phyloP scores from a whole-genome alignment of 2,888 invertebrate genomes.

The Heliconius erato region DNA sequence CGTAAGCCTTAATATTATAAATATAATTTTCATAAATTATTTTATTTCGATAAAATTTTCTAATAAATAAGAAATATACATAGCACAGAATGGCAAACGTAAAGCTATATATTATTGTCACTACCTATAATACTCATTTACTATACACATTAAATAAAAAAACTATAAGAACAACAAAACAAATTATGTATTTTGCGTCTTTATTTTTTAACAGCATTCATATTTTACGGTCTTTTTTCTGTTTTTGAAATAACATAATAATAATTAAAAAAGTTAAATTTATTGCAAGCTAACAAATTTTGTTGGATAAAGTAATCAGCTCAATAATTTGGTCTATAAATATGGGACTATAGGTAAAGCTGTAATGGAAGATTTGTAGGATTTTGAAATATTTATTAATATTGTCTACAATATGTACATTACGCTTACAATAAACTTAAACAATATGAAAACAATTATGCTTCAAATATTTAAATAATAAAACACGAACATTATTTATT shows the following conservation, averaged over 20 bases:
- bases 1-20: constrained; percentile 4
- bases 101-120: constrained; percentile 44
- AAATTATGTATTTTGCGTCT: constrained; percentile 1
- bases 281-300: neutral
- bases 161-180: constrained; percentile 6
- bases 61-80: constrained; percentile 14
- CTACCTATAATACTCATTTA: constrained; percentile 41
- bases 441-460: constrained; percentile 5
- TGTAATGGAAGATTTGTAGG: constrained; percentile 29
- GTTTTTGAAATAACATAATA: neutral
- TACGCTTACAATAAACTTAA: neutral
- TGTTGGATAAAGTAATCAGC: neutral
- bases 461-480: constrained; percentile 6
- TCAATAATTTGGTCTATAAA: constrained; percentile 12
- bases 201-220: neutral
- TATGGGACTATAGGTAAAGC: constrained; percentile 28
- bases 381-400: constrained; percentile 26
- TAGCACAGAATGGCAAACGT: constrained; percentile 24
- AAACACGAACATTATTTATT: neutral
- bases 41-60: constrained; percentile 8
- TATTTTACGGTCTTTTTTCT: neutral
- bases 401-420: constrained; percentile 18
- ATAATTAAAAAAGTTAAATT: neutral
- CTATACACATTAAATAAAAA: constrained; percentile 12
- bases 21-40: constrained; percentile 11